Conservation (phyloP, 2,113 vertebrate genomes). For the Anolis sagrei region DNA sequence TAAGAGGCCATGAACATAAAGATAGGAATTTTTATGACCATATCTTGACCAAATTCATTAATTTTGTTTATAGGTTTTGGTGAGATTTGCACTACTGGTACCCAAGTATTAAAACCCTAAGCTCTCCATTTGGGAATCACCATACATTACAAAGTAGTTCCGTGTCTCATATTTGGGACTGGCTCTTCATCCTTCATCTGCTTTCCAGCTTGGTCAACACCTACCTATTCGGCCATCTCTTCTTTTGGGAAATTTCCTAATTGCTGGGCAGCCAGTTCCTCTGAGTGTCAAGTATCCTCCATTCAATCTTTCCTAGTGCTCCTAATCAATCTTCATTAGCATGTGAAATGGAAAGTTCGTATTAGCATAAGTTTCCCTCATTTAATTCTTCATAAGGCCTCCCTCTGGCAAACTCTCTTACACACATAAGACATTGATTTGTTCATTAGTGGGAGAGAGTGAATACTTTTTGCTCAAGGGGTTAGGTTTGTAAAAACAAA, state of each 20-base stretch:
- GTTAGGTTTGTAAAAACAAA: neutral
- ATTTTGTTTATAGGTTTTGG: neutral
- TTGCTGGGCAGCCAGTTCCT: neutral
- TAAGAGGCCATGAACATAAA: neutral
- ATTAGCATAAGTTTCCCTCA: neutral
- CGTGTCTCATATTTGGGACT: neutral
- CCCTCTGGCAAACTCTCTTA: neutral
- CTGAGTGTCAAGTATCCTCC: neutral
- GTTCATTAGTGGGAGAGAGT: neutral
- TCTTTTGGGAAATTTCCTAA: neutral
- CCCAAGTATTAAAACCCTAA: neutral
- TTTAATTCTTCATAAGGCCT: neutral
- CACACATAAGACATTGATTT: neutral
- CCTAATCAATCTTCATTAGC: conserved; percentile 13
- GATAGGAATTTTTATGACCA: neutral
- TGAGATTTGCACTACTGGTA: neutral
- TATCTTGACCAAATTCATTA: neutral
- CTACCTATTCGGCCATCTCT: neutral
- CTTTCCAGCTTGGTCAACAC: neutral
- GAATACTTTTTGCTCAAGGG: neutral
- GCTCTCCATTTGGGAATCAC: neutral
- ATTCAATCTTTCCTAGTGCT: neutral
- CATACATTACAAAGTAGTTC: neutral
- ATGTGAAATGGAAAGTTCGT: neutral
- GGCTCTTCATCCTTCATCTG: neutral